These are phyloP conservation scores for Drosophila fungiperda DNA, from an alignment of 2,888 invertebrate genomes.

Conservation along the genomic window DNA sequence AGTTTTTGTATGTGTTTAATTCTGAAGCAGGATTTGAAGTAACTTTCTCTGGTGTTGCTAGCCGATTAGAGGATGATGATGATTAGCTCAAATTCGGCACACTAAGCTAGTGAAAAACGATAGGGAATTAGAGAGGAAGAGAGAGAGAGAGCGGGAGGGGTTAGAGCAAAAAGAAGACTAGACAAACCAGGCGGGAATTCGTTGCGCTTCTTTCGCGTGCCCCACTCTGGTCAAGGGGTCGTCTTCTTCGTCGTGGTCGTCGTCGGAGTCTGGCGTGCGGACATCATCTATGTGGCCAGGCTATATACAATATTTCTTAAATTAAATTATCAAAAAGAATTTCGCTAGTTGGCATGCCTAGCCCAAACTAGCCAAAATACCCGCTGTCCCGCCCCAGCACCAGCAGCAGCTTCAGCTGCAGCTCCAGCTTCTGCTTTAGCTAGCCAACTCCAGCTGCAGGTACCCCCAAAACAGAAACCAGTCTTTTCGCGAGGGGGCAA, in stretches of 20 bases:
- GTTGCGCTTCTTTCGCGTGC: constrained; percentile 52
- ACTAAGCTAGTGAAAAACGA: constrained; percentile 39
- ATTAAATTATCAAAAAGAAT: constrained; percentile 81
- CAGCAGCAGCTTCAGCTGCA: constrained; percentile 19
- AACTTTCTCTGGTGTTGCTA: constrained; percentile 66
- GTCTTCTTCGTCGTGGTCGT: constrained; percentile 44
- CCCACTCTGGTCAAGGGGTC: constrained; percentile 67
- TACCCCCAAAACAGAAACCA: constrained; percentile 53
- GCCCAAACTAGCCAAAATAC: constrained; percentile 45
- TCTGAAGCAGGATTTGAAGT: constrained; percentile 4
- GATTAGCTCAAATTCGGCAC: constrained; percentile 53
- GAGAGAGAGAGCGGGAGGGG: constrained; percentile 2
- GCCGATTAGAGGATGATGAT: constrained; percentile 32
- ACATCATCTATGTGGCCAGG: constrained; percentile 42
- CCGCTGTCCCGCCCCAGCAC: constrained; percentile 45
- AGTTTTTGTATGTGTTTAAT: neutral
- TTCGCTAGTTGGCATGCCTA: constrained; percentile 79
- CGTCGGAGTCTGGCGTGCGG: constrained; percentile 38
- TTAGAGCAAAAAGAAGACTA: constrained; percentile 20
- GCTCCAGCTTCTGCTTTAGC: constrained; percentile 20
- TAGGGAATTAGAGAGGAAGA: constrained; percentile 3
- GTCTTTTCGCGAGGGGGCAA: constrained; percentile 48
- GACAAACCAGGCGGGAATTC: constrained; percentile 42
- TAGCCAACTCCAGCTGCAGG: constrained; percentile 28
- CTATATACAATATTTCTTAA: constrained; percentile 75